Percentiles rank a stretch among this genome's conserved stretches.
phyloP scores from a whole-genome alignment of 2,113 vertebrate genomes.

The Pangasianodon gigas region DNA sequence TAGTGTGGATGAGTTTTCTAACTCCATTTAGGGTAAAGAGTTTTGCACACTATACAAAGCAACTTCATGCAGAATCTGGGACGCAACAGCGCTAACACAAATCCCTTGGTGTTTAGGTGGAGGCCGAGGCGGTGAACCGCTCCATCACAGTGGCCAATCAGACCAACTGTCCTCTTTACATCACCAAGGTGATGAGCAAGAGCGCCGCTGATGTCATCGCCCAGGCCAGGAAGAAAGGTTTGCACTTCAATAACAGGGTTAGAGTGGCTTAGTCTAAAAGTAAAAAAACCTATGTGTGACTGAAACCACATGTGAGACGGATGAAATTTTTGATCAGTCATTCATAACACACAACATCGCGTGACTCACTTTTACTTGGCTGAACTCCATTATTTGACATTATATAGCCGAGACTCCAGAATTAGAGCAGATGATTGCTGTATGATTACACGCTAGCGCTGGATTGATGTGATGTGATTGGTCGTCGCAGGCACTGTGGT shows the following conservation, averaged over 20 bases:
- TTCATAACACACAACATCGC: background rate
- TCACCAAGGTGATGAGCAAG: slow-evolving; percentile 99
- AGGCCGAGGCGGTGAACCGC: slow-evolving; percentile 95
- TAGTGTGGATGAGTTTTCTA: background rate
- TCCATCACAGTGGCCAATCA: slow-evolving; percentile 97
- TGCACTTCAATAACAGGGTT: slow-evolving; percentile 46
- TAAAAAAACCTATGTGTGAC: background rate
- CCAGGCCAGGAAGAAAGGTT: slow-evolving; percentile 96
- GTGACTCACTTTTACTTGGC: slow-evolving; percentile 44
- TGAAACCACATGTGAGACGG: slow-evolving; percentile 4
- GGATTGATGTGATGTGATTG: slow-evolving; percentile 8
- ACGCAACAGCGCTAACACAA: background rate
- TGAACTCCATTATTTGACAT: background rate
- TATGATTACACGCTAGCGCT: background rate
- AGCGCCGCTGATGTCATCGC: slow-evolving; percentile 96
- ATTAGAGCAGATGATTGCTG: slow-evolving; percentile 5
- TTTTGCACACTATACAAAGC: background rate
- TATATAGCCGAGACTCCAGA: slow-evolving; percentile 28
- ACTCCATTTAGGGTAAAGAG: background rate
- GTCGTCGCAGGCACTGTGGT: slow-evolving; percentile 86
- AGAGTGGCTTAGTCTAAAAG: background rate
- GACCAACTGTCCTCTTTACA: slow-evolving; percentile 97
- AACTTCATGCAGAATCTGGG: too few species aligned
- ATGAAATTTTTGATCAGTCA: slow-evolving; percentile 18
- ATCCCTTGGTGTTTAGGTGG: slow-evolving; percentile 76